A percentile compares a stretch with the other conserved stretches of the same genome.
These are phyloP conservation scores for Stenopsyche tienmushanensis DNA, from an alignment of 1,140 invertebrate genomes.

Conservation along the genomic window DNA sequence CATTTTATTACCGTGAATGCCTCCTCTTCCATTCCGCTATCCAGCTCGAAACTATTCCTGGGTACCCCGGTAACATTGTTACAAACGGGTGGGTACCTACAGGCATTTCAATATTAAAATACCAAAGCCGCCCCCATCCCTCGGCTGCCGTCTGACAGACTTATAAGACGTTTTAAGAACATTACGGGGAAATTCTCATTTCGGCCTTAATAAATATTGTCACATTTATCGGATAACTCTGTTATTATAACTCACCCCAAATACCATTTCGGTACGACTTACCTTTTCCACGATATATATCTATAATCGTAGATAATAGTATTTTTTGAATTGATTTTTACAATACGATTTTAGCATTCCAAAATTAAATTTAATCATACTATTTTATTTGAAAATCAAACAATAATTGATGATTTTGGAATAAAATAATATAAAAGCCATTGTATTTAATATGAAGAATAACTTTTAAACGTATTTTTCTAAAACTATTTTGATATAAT, in stretches of 20 bases:
- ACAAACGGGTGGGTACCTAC: slow-evolving; percentile 29
- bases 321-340: no score
- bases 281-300: no score
- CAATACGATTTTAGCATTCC: no score
- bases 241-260: background rate
- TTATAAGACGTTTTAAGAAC: slow-evolving; percentile 35
- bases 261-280: no score
- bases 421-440: no score
- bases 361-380: no score
- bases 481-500: no score
- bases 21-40: slow-evolving; percentile 30
- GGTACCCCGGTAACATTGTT: slow-evolving; percentile 33
- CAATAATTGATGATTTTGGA: no score
- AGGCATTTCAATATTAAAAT: slow-evolving; percentile 43
- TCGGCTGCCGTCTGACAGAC: slow-evolving; percentile 32
- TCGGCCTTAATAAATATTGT: slow-evolving; percentile 36
- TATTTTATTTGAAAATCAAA: no score
- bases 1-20: slow-evolving; percentile 42
- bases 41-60: slow-evolving; percentile 18
- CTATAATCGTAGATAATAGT: no score
- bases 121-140: slow-evolving; percentile 31
- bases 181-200: slow-evolving; percentile 31
- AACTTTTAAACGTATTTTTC: no score
- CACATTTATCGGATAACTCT: slow-evolving; percentile 23
- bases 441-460: no score